phyloP scores from a whole-genome alignment of 1,140 invertebrate genomes.

The Lucilia cuprina region DNA sequence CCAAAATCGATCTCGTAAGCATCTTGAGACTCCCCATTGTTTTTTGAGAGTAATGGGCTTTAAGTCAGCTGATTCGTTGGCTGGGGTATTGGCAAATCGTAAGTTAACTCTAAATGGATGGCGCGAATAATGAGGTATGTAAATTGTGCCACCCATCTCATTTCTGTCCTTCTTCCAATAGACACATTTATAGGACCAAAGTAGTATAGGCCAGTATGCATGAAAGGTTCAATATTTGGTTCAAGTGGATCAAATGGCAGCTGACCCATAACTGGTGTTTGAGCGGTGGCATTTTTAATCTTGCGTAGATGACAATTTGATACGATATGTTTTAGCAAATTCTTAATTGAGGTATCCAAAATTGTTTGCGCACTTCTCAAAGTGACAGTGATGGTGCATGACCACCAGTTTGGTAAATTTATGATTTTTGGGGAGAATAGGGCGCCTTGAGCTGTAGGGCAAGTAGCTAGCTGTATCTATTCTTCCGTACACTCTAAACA shows the following conservation, averaged over 20 bases:
- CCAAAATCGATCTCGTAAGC: slow-evolving; percentile 39
- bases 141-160: slow-evolving; percentile 32
- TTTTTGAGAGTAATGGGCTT: too few relatives aligned
- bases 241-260: background rate
- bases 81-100: slow-evolving; percentile 38
- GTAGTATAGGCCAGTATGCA: slow-evolving; percentile 23
- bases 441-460: background rate
- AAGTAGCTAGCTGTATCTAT: slow-evolving; percentile 9
- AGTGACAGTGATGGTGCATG: background rate
- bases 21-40: background rate
- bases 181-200: slow-evolving; percentile 21
- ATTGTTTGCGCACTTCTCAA: too few relatives aligned
- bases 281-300: too few relatives aligned
- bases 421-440: background rate
- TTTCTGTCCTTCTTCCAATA: slow-evolving; percentile 18
- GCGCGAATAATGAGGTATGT: slow-evolving; percentile 35
- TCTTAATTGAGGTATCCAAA: background rate
- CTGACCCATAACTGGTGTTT: too few relatives aligned
- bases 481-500: background rate
- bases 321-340: slow-evolving; percentile 11
- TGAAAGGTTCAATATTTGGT: slow-evolving; percentile 16
- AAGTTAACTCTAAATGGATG: slow-evolving; percentile 32
- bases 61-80: slow-evolving; percentile 20
- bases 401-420: background rate
- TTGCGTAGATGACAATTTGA: background rate